Percentiles rank a stretch among this genome's conserved stretches.
phyloP scores from a whole-genome alignment of 2,888 invertebrate species.

The Neocrepidodera transversa region DNA sequence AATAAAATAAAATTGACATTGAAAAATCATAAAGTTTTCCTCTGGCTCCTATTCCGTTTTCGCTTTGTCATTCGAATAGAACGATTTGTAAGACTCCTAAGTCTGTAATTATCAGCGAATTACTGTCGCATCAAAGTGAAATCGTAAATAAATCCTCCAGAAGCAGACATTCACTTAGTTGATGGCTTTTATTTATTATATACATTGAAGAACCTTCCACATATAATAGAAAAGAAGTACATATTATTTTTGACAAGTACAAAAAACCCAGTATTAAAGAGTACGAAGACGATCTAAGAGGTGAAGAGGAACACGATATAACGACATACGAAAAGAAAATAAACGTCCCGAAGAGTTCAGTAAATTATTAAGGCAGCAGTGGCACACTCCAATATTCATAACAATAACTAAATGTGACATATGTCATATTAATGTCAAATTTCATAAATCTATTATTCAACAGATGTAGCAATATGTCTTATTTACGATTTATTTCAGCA shows the following conservation, averaged over 20 bases:
- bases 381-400: too few species aligned
- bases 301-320: slow-evolving; percentile 42
- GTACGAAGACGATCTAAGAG: slow-evolving; percentile 30
- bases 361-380: slow-evolving; percentile 47
- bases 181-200: slow-evolving; percentile 47
- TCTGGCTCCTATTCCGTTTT: slow-evolving; percentile 43
- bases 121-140: slow-evolving; percentile 38
- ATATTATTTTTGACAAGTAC: slow-evolving; percentile 49
- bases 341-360: slow-evolving; percentile 45
- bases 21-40: slow-evolving; percentile 46
- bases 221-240: slow-evolving; percentile 44
- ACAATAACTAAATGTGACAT: too few species aligned
- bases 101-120: slow-evolving; percentile 40
- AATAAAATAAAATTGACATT: slow-evolving; percentile 41
- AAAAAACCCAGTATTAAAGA: slow-evolving; percentile 45
- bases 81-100: slow-evolving; percentile 45
- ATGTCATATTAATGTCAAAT: too few species aligned
- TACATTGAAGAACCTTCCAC: slow-evolving; percentile 40
- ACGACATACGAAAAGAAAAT: slow-evolving; percentile 42
- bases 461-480: too few species aligned
- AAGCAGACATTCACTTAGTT: slow-evolving; percentile 41
- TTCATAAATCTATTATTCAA: too few species aligned
- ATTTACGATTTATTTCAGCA: too few species aligned
- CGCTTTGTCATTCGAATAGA: slow-evolving; percentile 46
- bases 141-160: slow-evolving; percentile 35